Evolutionary conservation across 2,113 vertebrate genomes (phyloP).

Genomic region (Phrynocephalus versicolor): DNA sequence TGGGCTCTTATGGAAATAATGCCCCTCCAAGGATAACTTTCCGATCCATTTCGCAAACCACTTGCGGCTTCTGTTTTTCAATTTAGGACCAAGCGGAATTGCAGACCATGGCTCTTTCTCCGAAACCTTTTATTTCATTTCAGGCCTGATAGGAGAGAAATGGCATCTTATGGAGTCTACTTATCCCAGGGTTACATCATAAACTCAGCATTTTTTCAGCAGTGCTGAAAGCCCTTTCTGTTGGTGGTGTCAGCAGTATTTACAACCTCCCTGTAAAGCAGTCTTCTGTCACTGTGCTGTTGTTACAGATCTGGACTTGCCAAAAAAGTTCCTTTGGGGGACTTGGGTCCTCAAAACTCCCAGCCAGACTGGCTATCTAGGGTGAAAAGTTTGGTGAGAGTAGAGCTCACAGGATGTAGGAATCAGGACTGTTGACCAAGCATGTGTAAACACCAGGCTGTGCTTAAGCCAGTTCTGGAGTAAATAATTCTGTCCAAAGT

Average conservation of each 20-base stretch:
- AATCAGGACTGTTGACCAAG: no score
- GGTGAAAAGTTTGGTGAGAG: no score
- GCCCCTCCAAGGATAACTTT: background rate
- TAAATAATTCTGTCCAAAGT: no score
- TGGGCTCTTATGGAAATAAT: background rate
- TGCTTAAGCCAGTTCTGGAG: no score
- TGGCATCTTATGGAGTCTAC: background rate
- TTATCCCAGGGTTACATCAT: background rate
- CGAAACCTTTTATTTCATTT: background rate
- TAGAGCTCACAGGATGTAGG: no score
- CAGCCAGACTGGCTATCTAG: no score
- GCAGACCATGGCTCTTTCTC: background rate
- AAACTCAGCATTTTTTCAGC: background rate
- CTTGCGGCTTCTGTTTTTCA: conserved; percentile 7
- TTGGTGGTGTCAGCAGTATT: background rate
- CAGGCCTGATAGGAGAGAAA: background rate
- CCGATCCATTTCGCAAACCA: conserved; percentile 15
- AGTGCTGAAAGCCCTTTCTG: background rate
- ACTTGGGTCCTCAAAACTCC: no score
- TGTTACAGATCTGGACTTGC: background rate
- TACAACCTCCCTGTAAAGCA: background rate
- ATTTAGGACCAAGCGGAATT: background rate
- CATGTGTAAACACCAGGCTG: no score
- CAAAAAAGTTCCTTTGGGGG: background rate
- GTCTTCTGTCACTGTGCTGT: no score